Conservation (phyloP, 2,888 invertebrate genomes). For the Chrysotoxum bicinctum region DNA sequence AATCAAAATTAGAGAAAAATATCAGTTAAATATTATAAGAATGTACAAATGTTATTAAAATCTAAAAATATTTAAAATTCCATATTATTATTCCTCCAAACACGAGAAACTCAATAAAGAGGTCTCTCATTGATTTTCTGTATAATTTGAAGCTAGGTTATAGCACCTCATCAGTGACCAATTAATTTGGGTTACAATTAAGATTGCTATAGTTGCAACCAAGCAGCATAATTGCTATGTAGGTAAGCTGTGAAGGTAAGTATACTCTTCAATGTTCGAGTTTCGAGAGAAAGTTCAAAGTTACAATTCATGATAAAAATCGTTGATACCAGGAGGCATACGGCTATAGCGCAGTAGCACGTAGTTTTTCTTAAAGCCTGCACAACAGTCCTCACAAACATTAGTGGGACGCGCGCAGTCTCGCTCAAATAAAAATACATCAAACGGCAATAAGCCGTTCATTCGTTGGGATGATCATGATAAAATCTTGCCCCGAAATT, state of each 20-base stretch:
- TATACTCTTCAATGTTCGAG: background rate
- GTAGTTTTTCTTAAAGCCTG: constrained; percentile 20
- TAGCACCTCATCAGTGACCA: constrained; percentile 27
- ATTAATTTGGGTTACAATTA: constrained; percentile 44
- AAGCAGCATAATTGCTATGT: background rate
- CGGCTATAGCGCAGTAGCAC: background rate
- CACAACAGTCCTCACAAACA: background rate
- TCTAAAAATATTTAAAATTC: background rate
- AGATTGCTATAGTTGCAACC: background rate
- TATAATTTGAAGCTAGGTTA: constrained; percentile 1
- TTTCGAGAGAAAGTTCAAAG: constrained; percentile 66
- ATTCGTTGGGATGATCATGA: constrained; percentile 31
- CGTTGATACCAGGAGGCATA: constrained; percentile 19
- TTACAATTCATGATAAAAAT: constrained; percentile 50
- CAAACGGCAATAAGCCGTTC: constrained; percentile 27
- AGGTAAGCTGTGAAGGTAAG: background rate
- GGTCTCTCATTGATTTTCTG: background rate
- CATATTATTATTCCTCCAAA: background rate
- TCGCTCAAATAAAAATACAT: constrained; percentile 19
- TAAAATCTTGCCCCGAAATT: constrained; percentile 54
- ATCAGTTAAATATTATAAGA: background rate
- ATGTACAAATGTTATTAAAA: background rate
- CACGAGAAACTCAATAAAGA: background rate
- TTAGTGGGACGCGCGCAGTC: background rate
- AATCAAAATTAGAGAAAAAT: constrained; percentile 16